These are phyloP conservation scores for Drosophila fungiperda DNA, from an alignment of 2,888 invertebrate species.

Conservation along the genomic window DNA sequence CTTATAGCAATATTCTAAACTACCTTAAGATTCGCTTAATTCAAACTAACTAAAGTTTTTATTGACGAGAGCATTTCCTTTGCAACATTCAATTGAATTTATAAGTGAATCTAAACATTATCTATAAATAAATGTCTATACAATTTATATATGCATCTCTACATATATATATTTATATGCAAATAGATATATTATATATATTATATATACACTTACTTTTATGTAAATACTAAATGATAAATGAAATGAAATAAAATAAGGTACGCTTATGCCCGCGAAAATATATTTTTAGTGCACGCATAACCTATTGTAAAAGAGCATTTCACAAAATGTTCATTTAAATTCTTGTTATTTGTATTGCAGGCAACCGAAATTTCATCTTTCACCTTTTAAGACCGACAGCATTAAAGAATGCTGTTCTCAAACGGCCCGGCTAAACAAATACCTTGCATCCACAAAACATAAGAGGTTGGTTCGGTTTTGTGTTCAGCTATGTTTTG, in stretches of 20 bases:
- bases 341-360: conserved; percentile 57
- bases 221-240: conserved; percentile 40
- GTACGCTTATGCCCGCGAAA: conserved; percentile 26
- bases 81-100: conserved; percentile 65
- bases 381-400: conserved; percentile 52
- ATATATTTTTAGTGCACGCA: conserved; percentile 70
- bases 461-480: background rate
- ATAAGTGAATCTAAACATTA: conserved; percentile 69
- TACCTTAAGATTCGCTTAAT: conserved; percentile 83
- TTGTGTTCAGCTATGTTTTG: background rate
- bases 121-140: conserved; percentile 49
- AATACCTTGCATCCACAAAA: conserved; percentile 4
- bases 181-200: conserved; percentile 25
- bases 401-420: conserved; percentile 11
- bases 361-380: conserved; percentile 50
- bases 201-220: conserved; percentile 25
- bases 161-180: conserved; percentile 35
- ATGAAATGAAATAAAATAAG: conserved; percentile 42
- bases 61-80: conserved; percentile 58
- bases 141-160: conserved; percentile 32
- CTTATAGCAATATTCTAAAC: conserved; percentile 38
- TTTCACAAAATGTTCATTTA: conserved; percentile 51
- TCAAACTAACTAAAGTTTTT: conserved; percentile 80
- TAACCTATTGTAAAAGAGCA: conserved; percentile 68
- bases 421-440: background rate